Evolutionary conservation across 1,140 invertebrate species (phyloP).

Genomic region (Monochamus saltuarius): DNA sequence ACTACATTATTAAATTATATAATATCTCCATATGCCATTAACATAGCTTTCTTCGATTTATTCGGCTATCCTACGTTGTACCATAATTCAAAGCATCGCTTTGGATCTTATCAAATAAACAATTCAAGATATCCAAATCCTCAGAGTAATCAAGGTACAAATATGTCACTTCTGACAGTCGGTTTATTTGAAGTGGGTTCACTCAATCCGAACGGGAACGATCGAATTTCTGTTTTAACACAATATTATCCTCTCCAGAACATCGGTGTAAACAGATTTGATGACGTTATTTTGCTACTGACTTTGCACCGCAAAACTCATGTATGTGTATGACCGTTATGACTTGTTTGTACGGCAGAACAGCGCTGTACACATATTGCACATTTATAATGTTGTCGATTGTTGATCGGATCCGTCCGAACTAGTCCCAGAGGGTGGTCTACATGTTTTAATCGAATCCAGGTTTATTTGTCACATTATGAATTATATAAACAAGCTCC

Average conservation of each 20-base stretch:
- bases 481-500: slow-evolving; percentile 20
- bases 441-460: not conserved
- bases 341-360: too few species aligned
- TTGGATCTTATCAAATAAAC: too few species aligned
- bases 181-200: slow-evolving; percentile 1
- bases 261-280: not conserved
- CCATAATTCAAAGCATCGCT: too few species aligned
- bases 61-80: too few species aligned
- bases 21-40: too few species aligned
- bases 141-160: not conserved
- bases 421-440: not conserved
- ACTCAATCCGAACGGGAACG: not conserved
- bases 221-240: not conserved
- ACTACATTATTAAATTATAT: too few species aligned
- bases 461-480: slow-evolving; percentile 13
- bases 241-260: not conserved
- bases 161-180: not conserved
- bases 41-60: too few species aligned
- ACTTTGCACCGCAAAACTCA: not conserved
- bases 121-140: too few species aligned
- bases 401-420: too few species aligned
- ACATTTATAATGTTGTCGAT: not conserved
- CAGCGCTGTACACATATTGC: slow-evolving; percentile 1
- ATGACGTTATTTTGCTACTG: not conserved
- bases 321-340: too few species aligned